Conservation (phyloP, 2,797 vertebrate species). For the Triplophysa bombifrons region DNA sequence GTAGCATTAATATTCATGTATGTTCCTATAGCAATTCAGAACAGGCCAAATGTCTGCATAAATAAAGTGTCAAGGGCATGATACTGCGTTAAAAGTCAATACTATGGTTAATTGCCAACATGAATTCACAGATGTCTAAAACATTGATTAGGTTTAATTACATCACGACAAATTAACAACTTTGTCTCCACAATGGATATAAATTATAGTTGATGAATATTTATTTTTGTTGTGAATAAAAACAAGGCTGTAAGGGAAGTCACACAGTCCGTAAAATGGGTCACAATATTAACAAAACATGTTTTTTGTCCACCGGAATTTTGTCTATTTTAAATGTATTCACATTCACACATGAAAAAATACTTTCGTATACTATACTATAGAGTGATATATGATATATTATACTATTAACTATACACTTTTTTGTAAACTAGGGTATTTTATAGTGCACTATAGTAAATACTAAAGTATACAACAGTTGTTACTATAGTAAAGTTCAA, state of each 20-base stretch:
- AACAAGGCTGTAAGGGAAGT: not conserved
- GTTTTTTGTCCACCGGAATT: not conserved
- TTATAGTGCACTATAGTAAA: no score
- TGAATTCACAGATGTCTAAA: not conserved
- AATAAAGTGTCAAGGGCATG: constrained; percentile 5
- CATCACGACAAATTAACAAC: not conserved
- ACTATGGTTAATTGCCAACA: constrained; percentile 1
- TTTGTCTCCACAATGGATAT: constrained; percentile 3
- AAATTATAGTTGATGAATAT: not conserved
- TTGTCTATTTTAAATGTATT: no score
- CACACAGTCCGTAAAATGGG: not conserved
- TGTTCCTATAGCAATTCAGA: constrained; percentile 3
- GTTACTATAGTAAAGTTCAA: no score
- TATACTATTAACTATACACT: no score
- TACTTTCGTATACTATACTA: no score
- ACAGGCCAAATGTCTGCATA: not conserved
- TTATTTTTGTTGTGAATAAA: no score
- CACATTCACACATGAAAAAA: no score
- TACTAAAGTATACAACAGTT: no score
- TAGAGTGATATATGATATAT: no score
- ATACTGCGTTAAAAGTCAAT: constrained; percentile 4
- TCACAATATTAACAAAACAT: not conserved
- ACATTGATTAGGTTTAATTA: constrained; percentile 8
- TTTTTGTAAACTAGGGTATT: no score
- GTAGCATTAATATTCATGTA: constrained; percentile 19